Evolutionary conservation across 2,797 vertebrate species (phyloP), one percentile per base, ranked within the genome.

Genomic region (Alouatta caraya): DNA sequence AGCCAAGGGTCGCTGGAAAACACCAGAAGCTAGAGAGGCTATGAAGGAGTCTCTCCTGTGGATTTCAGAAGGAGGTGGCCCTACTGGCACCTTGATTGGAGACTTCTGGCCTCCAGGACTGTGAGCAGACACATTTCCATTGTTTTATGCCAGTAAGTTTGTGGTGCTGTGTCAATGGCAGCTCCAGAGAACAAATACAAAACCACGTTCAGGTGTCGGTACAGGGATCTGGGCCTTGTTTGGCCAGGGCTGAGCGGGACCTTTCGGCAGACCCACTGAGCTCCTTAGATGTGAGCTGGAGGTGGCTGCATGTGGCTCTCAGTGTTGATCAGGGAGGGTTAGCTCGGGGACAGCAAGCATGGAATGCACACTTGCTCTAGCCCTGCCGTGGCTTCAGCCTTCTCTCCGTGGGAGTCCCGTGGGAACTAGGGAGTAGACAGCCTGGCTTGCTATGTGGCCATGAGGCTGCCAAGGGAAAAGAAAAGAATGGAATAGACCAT

Each of bases 321-420:
- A 21, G 75, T 13, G 37, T 12, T 48, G 64, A 55, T 59, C 48
- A 89, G 86, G 39, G 52, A 92, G 50, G 33, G 72, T 78, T 42
- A 78, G n/a, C 64, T 37, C 13, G 7, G 80, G 50, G 67, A 52
- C 64, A 96, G 83, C 0, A 8, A 90, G 90, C 91, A 17, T 61
- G n/a, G 81, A 93, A 93, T 88, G 76, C 50, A 26, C 22, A 37
- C 48, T 70, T n/a, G 2, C 81, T 88, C 42, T 26, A 48, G 84
- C 46, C 55, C 48, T 92, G 52, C 80, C 79, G 76, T 97, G 92
- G 55, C 80, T 88, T 81, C 92, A 33, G 81, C 85, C 52, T 93
- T 96, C 11, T 84, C 50, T 80, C 84, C 57, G 39, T 57, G 79
- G 21, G 28, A 97, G 55, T 64, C 70, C 46, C 0, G 0, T 88